phyloP scores from a whole-genome alignment of 2,113 vertebrate species.

The Gallinago paraguaiae region DNA sequence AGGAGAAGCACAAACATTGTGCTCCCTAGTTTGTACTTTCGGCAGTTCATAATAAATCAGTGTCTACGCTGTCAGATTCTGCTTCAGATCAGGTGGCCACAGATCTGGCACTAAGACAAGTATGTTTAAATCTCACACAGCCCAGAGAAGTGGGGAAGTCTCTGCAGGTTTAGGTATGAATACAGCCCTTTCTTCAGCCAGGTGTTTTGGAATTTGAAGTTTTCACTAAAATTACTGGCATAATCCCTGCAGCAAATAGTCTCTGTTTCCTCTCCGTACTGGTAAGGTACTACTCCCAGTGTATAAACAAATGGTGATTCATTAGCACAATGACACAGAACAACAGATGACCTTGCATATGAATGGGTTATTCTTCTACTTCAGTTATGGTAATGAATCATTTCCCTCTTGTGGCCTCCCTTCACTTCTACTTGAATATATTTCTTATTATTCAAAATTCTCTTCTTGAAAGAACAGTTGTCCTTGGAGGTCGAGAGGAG shows the following conservation, averaged over 20 bases:
- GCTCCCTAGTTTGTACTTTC: constrained; percentile 30
- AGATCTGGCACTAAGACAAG: constrained; percentile 23
- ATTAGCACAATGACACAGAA: constrained; percentile 58
- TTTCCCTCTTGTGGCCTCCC: constrained; percentile 21
- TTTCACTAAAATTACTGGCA: constrained; percentile 49
- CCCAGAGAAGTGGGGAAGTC: not conserved
- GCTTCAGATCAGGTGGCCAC: not conserved
- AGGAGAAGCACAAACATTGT: constrained; percentile 2
- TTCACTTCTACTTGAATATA: constrained; percentile 1
- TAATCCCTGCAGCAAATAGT: constrained; percentile 46
- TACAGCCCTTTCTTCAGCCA: constrained; percentile 51
- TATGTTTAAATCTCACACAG: not conserved
- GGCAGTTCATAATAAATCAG: not conserved
- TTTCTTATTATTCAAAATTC: not conserved
- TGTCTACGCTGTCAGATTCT: constrained; percentile 32
- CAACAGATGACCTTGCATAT: constrained; percentile 64
- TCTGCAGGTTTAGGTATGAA: constrained; percentile 50
- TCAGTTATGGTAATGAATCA: constrained; percentile 49
- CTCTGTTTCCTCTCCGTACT: constrained; percentile 52
- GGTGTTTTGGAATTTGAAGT: constrained; percentile 24
- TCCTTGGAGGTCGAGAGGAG: not conserved
- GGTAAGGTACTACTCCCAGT: constrained; percentile 48
- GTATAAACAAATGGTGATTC: constrained; percentile 66
- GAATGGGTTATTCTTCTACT: constrained; percentile 65
- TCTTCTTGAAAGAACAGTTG: constrained; percentile 4